Evolutionary conservation across 2,888 invertebrate species (phyloP).

Genomic region (Heliconius cydno): DNA sequence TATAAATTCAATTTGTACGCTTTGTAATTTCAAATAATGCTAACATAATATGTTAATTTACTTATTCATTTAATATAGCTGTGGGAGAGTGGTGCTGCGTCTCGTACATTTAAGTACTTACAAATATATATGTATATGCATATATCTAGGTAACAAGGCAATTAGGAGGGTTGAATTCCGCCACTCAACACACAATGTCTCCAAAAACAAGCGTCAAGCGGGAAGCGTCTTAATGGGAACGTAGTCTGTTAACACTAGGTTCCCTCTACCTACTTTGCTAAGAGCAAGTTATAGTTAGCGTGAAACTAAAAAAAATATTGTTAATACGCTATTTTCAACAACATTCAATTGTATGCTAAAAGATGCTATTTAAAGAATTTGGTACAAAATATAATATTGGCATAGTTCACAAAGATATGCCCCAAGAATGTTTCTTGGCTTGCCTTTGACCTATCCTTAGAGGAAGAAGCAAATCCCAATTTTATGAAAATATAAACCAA

Average conservation of each 20-base stretch:
- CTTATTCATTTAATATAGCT: background rate
- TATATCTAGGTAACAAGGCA: background rate
- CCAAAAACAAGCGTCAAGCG: background rate
- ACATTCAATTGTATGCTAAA: background rate
- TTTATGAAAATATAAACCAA: background rate
- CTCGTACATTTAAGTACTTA: too few relatives aligned
- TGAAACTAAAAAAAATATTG: background rate
- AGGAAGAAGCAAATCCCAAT: background rate
- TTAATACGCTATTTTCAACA: background rate
- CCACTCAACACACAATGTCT: background rate
- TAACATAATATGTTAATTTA: background rate
- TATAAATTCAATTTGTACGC: constrained; percentile 10
- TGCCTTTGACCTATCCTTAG: constrained; percentile 22
- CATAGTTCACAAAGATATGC: constrained; percentile 22
- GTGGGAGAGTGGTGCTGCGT: too few relatives aligned
- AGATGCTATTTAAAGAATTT: constrained; percentile 22
- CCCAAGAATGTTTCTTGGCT: constrained; percentile 31
- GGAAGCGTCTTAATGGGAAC: background rate
- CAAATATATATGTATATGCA: too few relatives aligned
- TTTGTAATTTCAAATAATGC: background rate
- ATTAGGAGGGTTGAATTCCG: background rate
- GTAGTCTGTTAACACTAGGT: background rate
- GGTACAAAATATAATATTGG: constrained; percentile 18
- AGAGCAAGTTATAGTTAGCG: background rate
- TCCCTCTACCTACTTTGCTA: background rate